Evolutionary conservation across 2,797 vertebrate species (phyloP).

Genomic region (Thamnophis elegans): DNA sequence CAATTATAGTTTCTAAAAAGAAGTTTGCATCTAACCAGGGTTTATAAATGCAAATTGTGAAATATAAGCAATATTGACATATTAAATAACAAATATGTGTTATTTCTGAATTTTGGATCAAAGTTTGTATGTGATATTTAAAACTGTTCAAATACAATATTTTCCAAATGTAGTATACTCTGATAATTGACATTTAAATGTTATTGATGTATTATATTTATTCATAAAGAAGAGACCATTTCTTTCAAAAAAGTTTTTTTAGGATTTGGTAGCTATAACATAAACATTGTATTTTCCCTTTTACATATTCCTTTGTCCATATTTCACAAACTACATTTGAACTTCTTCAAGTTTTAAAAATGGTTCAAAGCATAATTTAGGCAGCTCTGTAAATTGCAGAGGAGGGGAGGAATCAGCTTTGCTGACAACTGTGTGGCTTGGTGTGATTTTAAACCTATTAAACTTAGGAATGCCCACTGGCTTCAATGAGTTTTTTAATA

Average conservation of each 20-base stretch:
- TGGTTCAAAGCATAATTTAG: neutral
- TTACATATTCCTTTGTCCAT: neutral
- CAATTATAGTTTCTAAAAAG: neutral
- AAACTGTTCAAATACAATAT: neutral
- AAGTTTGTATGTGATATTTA: slow-evolving; percentile 7
- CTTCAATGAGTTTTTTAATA: neutral
- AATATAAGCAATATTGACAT: neutral
- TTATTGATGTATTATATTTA: neutral
- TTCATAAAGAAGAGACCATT: neutral
- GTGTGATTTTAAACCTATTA: neutral
- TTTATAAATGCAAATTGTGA: slow-evolving; percentile 16
- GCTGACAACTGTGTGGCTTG: neutral
- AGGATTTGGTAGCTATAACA: neutral
- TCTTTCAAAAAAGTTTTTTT: neutral
- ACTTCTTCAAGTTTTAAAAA: neutral
- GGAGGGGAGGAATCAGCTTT: neutral
- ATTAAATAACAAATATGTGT: slow-evolving; percentile 2
- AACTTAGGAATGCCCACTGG: neutral
- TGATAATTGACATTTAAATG: neutral
- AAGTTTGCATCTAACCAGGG: neutral
- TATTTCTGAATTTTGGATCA: slow-evolving; percentile 6
- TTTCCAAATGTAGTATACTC: slow-evolving; percentile 41
- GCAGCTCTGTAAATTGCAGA: neutral
- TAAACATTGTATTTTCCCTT: neutral
- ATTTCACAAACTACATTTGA: neutral